Evolutionary conservation across 1,140 invertebrate genomes (phyloP).

Genomic region (Steinernema feltiae): DNA sequence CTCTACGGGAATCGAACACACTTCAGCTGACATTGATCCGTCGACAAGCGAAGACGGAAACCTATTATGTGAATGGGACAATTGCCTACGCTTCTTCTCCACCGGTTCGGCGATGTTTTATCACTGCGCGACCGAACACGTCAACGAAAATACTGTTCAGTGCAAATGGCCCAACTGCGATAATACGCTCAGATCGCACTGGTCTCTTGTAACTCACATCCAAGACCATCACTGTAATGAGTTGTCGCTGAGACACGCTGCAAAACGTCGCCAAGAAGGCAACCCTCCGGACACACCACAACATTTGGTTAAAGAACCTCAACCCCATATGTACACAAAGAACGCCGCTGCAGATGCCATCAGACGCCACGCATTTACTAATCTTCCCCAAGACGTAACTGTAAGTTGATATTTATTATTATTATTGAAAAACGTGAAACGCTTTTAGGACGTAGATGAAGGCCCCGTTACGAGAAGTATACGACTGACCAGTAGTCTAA

Average conservation of each 20-base stretch:
- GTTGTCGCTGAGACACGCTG: conserved; percentile 48
- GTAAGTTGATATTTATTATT: conserved; percentile 63
- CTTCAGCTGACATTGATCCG: neutral
- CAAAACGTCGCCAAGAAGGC: conserved; percentile 57
- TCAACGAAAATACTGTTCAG: conserved; percentile 64
- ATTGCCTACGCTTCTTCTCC: conserved; percentile 74
- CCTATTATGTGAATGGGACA: conserved; percentile 80
- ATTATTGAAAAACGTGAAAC: conserved; percentile 18
- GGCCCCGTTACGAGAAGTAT: conserved; percentile 98
- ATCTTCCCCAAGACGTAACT: conserved; percentile 79
- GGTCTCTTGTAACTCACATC: conserved; percentile 60
- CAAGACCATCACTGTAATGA: conserved; percentile 81
- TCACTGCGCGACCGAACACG: conserved; percentile 76
- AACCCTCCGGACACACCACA: conserved; percentile 50
- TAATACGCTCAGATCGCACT: conserved; percentile 62
- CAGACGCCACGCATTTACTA: conserved; percentile 81
- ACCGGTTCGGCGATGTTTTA: conserved; percentile 73
- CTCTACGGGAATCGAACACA: neutral
- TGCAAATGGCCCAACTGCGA: conserved; percentile 71
- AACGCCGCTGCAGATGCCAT: conserved; percentile 90
- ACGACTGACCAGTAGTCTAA: conserved; percentile 85
- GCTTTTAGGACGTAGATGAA: conserved; percentile 82
- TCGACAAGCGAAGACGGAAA: conserved; percentile 58
- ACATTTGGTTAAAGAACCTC: conserved; percentile 43
- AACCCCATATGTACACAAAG: conserved; percentile 65